These are phyloP conservation scores for Apogon hyalosoma DNA, from an alignment of 2,797 vertebrate species.

Conservation along the genomic window DNA sequence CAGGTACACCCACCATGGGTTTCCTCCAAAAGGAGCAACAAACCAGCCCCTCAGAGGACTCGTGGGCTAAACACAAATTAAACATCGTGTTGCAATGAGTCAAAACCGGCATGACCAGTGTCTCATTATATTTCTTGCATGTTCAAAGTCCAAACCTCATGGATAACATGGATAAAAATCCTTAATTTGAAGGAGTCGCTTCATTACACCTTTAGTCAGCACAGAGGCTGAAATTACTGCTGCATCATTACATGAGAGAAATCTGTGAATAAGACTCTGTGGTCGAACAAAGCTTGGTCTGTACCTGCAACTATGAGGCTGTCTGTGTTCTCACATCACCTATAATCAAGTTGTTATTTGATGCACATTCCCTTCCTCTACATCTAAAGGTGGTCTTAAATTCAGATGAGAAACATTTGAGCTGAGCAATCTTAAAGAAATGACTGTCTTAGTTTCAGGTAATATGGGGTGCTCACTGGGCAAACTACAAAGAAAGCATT, in stretches of 20 bases:
- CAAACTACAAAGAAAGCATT: slow-evolving; percentile 64
- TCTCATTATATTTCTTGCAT: neutral
- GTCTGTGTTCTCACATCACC: slow-evolving; percentile 65
- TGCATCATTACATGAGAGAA: slow-evolving; percentile 40
- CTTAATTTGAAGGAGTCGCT: neutral
- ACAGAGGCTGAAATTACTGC: slow-evolving; percentile 18
- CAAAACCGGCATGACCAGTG: neutral
- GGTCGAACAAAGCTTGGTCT: slow-evolving; percentile 68
- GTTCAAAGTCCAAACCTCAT: neutral
- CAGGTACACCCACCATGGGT: slow-evolving; percentile 99
- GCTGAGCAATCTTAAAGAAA: slow-evolving; percentile 37
- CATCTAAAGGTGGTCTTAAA: slow-evolving; percentile 7
- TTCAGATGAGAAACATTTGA: slow-evolving; percentile 48
- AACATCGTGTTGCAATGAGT: neutral
- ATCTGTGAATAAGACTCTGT: slow-evolving; percentile 41
- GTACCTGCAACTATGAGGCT: slow-evolving; percentile 37
- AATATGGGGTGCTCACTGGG: slow-evolving; percentile 38
- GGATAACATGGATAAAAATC: neutral
- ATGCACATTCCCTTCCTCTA: slow-evolving; percentile 45
- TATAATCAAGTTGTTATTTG: slow-evolving; percentile 68
- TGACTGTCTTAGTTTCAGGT: slow-evolving; percentile 53
- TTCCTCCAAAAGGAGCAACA: slow-evolving; percentile 92
- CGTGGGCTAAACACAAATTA: slow-evolving; percentile 87
- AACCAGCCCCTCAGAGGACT: slow-evolving; percentile 93
- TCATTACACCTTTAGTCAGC: slow-evolving; percentile 5